These are phyloP conservation scores for Danio tinwini DNA, from an alignment of 2,797 vertebrate species.

Conservation along the genomic window DNA sequence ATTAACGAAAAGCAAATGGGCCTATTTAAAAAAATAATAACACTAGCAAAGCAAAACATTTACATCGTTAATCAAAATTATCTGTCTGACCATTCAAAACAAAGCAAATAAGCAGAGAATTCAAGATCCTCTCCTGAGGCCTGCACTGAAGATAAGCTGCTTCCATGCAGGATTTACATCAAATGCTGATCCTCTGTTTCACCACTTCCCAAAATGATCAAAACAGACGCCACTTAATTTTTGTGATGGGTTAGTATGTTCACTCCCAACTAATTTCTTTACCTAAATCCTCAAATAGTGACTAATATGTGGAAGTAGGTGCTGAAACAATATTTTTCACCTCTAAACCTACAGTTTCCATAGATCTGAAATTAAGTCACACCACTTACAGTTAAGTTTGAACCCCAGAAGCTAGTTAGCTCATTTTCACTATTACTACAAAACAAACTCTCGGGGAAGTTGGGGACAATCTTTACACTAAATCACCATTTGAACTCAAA, in stretches of 20 bases:
- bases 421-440: background rate
- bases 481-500: conserved; percentile 1
- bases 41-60: too few species aligned
- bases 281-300: background rate
- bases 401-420: background rate
- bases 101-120: too few species aligned
- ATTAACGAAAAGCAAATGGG: too few species aligned
- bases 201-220: background rate
- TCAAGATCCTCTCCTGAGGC: too few species aligned
- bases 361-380: background rate
- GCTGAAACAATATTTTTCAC: conserved; percentile 15
- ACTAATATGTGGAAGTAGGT: background rate
- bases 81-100: too few species aligned
- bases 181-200: conserved; percentile 28
- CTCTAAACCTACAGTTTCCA: conserved; percentile 11
- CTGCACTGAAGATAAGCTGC: conserved; percentile 19
- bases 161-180: conserved; percentile 16
- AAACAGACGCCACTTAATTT: conserved; percentile 10
- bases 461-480: background rate
- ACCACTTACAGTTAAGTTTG: background rate
- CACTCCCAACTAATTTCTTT: background rate
- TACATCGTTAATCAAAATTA: too few species aligned
- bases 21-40: too few species aligned
- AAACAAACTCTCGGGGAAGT: background rate
- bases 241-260: background rate